Conservation (phyloP, 23 tunicate genomes). For the Oikopleura dioica region DNA sequence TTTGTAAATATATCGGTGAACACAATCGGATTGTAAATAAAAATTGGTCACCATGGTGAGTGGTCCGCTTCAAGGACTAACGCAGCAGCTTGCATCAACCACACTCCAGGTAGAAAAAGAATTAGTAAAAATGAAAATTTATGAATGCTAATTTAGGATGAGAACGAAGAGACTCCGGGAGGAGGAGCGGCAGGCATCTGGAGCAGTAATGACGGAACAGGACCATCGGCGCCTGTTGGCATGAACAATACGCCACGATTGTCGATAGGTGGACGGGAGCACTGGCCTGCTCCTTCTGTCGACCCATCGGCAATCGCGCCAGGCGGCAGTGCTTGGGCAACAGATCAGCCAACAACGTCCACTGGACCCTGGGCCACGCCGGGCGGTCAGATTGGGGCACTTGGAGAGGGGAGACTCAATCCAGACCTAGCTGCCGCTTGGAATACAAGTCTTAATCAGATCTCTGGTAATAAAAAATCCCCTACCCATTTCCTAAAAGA, state of each 20-base stretch:
- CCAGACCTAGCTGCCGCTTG: too few relatives aligned
- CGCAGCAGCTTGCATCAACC: slow-evolving; percentile 8
- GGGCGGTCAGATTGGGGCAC: too few relatives aligned
- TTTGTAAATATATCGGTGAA: not conserved
- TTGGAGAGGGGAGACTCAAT: too few relatives aligned
- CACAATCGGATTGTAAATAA: not conserved
- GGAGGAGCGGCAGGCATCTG: slow-evolving; percentile 11
- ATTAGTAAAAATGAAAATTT: too few relatives aligned
- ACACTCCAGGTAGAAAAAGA: not conserved
- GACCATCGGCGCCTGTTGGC: not conserved
- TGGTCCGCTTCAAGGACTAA: not conserved
- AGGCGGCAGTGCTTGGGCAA: not conserved
- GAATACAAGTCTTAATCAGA: too few relatives aligned
- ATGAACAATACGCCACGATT: too few relatives aligned
- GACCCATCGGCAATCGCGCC: not conserved
- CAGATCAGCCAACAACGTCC: not conserved
- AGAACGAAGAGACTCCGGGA: not conserved
- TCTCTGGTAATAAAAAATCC: too few relatives aligned
- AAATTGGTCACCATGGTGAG: not conserved
- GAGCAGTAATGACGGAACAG: slow-evolving; percentile 13
- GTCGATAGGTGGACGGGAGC: too few relatives aligned
- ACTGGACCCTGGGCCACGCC: too few relatives aligned
- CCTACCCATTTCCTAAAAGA: not conserved
- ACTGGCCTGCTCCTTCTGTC: not conserved
- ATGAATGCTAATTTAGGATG: not conserved